Evolutionary conservation across 2,888 invertebrate genomes (phyloP).

Genomic region (Sphaerophoria rueppellii): DNA sequence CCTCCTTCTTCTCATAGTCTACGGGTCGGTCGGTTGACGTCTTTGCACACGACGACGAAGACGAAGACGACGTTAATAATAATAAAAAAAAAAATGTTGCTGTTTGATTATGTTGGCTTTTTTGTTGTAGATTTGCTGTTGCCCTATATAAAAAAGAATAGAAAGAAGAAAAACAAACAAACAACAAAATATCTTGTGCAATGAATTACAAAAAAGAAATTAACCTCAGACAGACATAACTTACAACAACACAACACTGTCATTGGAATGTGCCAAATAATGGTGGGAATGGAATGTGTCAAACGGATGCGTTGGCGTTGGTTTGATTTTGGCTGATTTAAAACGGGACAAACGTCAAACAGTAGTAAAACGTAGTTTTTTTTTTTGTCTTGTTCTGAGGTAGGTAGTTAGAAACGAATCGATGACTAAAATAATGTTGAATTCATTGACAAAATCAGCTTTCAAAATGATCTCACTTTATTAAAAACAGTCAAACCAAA

Average conservation of each 20-base stretch:
- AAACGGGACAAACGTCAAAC: too few relatives aligned
- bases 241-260: conserved; percentile 22
- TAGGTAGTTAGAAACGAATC: neutral
- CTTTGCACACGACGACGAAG: conserved; percentile 26
- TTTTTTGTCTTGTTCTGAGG: too few relatives aligned
- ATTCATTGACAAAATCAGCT: conserved; percentile 83
- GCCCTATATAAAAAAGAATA: conserved; percentile 65
- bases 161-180: conserved; percentile 37
- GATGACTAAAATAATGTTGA: conserved; percentile 75
- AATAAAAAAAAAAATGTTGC: conserved; percentile 11
- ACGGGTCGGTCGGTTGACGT: neutral
- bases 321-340: neutral
- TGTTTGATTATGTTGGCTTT: conserved; percentile 56
- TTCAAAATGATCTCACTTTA: conserved; percentile 83
- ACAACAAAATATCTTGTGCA: conserved; percentile 60
- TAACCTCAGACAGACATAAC: conserved; percentile 2
- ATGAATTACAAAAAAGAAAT: conserved; percentile 29
- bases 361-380: conserved; percentile 8
- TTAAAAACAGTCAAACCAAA: conserved; percentile 83
- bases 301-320: conserved; percentile 59
- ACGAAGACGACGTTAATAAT: conserved; percentile 2
- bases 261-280: conserved; percentile 65
- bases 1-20: conserved; percentile 32
- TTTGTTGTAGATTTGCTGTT: conserved; percentile 46
- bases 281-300: conserved; percentile 64